A percentile compares a stretch with the other conserved stretches of the same genome.
These are phyloP conservation scores for Ctenopoma kingsleyae DNA, from an alignment of 2,797 vertebrate genomes.

Conservation along the genomic window DNA sequence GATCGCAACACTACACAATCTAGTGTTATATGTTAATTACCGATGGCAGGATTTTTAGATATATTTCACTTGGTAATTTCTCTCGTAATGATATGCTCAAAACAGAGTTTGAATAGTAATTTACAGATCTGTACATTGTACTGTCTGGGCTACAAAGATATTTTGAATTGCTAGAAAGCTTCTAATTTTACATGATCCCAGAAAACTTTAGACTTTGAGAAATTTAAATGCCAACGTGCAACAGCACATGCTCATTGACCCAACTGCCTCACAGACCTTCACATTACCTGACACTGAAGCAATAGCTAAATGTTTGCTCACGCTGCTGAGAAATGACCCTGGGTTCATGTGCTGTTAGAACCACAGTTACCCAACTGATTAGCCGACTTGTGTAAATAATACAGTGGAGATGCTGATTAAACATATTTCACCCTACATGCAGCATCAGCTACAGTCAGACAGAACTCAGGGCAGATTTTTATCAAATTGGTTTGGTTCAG, in stretches of 20 bases:
- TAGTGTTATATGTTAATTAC: neutral
- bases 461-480: conserved; percentile 11
- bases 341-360: conserved; percentile 68
- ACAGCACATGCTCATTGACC: conserved; percentile 68
- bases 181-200: conserved; percentile 60
- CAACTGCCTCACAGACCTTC: conserved; percentile 75
- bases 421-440: conserved; percentile 42
- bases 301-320: conserved; percentile 87
- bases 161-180: conserved; percentile 27
- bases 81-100: neutral
- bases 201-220: conserved; percentile 78
- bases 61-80: conserved; percentile 2
- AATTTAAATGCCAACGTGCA: conserved; percentile 69
- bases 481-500: conserved; percentile 7
- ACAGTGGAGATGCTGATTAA: conserved; percentile 79
- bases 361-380: conserved; percentile 72
- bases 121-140: neutral
- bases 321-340: conserved; percentile 74
- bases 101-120: neutral
- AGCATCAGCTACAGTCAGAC: conserved; percentile 10
- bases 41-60: neutral
- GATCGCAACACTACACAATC: neutral
- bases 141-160: neutral
- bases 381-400: conserved; percentile 76
- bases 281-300: conserved; percentile 81